Evolutionary conservation across 2,797 vertebrate species (phyloP).

Genomic region (Paedocypris micromegethes): DNA sequence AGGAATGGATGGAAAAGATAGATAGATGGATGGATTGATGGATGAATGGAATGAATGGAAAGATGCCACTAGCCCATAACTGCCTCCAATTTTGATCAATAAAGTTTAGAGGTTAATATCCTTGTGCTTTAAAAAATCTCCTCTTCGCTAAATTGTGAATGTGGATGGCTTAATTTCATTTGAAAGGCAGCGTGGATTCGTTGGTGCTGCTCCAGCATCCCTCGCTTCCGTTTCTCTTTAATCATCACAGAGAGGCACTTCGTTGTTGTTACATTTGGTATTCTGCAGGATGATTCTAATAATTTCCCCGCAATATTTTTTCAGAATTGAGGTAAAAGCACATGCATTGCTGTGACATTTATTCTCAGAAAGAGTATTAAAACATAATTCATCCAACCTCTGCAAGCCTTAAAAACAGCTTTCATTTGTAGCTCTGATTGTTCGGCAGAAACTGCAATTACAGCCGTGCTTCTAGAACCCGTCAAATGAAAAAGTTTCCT

Average conservation of each 20-base stretch:
- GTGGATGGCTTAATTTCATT: too few species aligned
- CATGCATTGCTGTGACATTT: constrained; percentile 17
- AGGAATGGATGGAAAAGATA: too few species aligned
- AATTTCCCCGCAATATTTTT: not conserved
- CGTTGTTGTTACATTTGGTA: not conserved
- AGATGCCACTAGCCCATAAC: too few species aligned
- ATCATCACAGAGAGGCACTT: constrained; percentile 18
- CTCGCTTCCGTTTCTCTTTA: constrained; percentile 11
- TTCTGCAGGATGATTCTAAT: constrained; percentile 14
- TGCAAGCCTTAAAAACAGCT: not conserved
- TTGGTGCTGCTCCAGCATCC: not conserved
- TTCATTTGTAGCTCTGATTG: constrained; percentile 3
- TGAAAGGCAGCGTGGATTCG: constrained; percentile 18
- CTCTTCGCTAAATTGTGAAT: not conserved
- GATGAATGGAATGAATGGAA: too few species aligned
- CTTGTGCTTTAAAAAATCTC: constrained; percentile 7
- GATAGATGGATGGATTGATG: too few species aligned
- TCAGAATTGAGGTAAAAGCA: constrained; percentile 1
- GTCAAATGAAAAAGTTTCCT: not conserved
- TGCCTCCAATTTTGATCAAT: too few species aligned
- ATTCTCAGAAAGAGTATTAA: constrained; percentile 9
- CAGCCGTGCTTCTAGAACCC: not conserved
- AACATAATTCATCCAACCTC: not conserved
- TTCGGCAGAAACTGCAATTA: constrained; percentile 11
- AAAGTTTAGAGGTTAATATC: not conserved